Evolutionary conservation across 2,113 vertebrate species (phyloP), one percentile per base, ranked within the genome.

Genomic region (Danionella cerebrum): DNA sequence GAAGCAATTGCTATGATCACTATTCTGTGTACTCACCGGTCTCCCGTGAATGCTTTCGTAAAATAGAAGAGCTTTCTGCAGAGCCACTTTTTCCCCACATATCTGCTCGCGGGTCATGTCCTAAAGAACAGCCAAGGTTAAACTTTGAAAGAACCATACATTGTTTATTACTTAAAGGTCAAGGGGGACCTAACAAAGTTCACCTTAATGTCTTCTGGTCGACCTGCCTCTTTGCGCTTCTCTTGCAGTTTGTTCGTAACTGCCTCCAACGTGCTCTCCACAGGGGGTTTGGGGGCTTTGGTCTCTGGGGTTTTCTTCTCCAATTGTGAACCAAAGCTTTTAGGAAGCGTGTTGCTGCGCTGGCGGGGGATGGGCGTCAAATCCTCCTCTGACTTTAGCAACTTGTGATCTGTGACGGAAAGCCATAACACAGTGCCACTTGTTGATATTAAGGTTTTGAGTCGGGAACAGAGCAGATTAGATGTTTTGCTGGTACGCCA

Each of bases 101-200:
- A 98, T 96, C 83, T 98, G 92, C 76, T 98, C 95, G 73, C 93
- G 88, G 44, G 95, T 98, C 95, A 98, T 98, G 78, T 98, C 95
- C 95, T 98, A 64, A 66, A 57, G 31, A 52, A 12, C 69, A 64
- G 72, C 72, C 36, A 33, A 8, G 10, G 14, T 38, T 3, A n/a
- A 0, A 22, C n/a, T 38, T 38, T 24, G 5, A 38, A 14, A 57
- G 29, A 13, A 22, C 3, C 7, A 5, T 5, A 13, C 11, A 24
- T 14, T 38, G 1, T 38, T 38, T 24, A 36, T 2, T 9, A 44
- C 4, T 33, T 54, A 63, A 29, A 11, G 9, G 4, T 19, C 2
- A 35, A 22, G 3, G 6, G 11, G 1, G 25, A n/a, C 3, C 6
- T 3, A 9, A 8, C 2, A 58, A 3, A 29, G 1, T 68, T 63